Evolutionary conservation across 2,113 vertebrate species (phyloP).

Genomic region (Coreoperca whiteheadi): DNA sequence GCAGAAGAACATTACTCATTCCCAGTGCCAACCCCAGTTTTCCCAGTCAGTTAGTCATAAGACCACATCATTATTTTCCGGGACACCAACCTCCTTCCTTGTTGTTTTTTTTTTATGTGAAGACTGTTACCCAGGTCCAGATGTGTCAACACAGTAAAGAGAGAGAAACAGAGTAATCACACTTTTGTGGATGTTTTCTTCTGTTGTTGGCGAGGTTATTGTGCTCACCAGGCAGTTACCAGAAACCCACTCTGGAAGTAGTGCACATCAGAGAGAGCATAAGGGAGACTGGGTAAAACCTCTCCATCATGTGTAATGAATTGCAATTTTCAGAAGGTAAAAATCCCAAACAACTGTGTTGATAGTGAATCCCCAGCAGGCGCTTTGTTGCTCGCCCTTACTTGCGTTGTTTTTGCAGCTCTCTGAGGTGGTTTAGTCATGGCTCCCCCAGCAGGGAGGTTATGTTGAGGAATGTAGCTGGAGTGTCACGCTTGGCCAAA

Average conservation of each 20-base stretch:
- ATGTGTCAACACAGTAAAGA: not conserved
- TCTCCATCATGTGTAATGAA: not conserved
- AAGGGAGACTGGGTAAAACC: not conserved
- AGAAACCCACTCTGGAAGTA: not conserved
- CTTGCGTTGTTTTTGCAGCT: slow-evolving; percentile 19
- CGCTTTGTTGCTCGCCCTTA: not conserved
- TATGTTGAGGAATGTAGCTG: slow-evolving; percentile 55
- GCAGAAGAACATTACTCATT: slow-evolving; percentile 2
- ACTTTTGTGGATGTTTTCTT: not conserved
- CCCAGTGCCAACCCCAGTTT: not conserved
- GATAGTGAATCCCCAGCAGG: slow-evolving; percentile 1
- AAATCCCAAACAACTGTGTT: not conserved
- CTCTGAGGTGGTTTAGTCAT: slow-evolving; percentile 20
- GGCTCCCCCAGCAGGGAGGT: slow-evolving; percentile 53
- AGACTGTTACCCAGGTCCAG: not conserved
- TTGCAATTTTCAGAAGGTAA: not conserved
- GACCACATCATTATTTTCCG: not conserved
- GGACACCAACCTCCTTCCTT: not conserved
- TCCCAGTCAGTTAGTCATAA: not conserved
- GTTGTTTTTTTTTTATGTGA: not conserved
- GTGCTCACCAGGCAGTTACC: not conserved
- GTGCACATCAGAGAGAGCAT: not conserved
- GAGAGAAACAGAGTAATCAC: not conserved
- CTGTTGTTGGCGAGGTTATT: not conserved
- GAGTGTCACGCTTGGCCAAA: slow-evolving; percentile 53